Percentiles rank a stretch among this genome's conserved stretches.
phyloP scores from a whole-genome alignment of 2,113 vertebrate species.

The Toxotes jaculatrix region DNA sequence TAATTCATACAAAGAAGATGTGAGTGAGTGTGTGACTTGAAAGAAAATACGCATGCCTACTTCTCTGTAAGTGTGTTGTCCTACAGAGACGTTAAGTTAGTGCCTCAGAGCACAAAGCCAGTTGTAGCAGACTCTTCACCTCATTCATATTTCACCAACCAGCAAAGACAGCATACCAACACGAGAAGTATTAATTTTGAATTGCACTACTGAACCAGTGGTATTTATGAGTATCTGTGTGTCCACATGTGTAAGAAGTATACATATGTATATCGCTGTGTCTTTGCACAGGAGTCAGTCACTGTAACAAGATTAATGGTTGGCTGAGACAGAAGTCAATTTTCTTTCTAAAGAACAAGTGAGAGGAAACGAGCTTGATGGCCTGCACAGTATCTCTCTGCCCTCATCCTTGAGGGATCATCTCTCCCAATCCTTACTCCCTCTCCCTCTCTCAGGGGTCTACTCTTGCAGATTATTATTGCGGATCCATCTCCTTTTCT shows the following conservation, averaged over 20 bases:
- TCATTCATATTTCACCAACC: slow-evolving; percentile 42
- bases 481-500: slow-evolving; percentile 54
- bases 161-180: not conserved
- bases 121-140: slow-evolving; percentile 10
- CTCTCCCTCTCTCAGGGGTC: slow-evolving; percentile 41
- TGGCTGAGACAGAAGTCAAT: slow-evolving; percentile 64
- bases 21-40: slow-evolving; percentile 4
- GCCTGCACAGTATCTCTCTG: slow-evolving; percentile 51
- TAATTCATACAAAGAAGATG: not conserved
- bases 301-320: slow-evolving; percentile 58
- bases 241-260: not conserved
- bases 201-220: not conserved
- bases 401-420: slow-evolving; percentile 60
- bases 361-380: slow-evolving; percentile 61
- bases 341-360: slow-evolving; percentile 58
- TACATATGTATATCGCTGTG: slow-evolving; percentile 39
- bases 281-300: slow-evolving; percentile 17
- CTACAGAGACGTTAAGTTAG: not conserved
- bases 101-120: slow-evolving; percentile 12
- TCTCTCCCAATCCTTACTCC: slow-evolving; percentile 43
- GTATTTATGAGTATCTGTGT: not conserved
- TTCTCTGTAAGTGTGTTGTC: not conserved
- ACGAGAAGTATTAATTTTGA: slow-evolving; percentile 30
- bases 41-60: not conserved
- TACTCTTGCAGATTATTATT: slow-evolving; percentile 68